These are phyloP conservation scores for Temnothorax curvispinosus DNA, from an alignment of 1,140 invertebrate genomes.

Conservation along the genomic window DNA sequence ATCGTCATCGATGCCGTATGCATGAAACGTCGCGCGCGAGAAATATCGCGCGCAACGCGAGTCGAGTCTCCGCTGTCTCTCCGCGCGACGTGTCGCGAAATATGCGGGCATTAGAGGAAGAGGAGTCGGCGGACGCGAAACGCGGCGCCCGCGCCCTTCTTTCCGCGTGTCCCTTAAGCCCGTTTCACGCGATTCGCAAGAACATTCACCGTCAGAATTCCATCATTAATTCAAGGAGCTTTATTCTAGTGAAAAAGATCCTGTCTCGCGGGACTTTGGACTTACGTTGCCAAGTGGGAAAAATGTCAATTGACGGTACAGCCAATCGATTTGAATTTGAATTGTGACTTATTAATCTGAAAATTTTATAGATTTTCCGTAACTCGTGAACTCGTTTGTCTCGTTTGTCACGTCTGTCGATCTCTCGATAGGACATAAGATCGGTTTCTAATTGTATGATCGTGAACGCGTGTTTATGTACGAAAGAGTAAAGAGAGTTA, in stretches of 20 bases:
- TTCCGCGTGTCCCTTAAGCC: slow-evolving; percentile 27
- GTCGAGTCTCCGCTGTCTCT: slow-evolving; percentile 28
- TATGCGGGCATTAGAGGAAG: slow-evolving; percentile 60
- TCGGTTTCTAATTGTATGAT: not conserved
- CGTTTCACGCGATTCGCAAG: slow-evolving; percentile 32
- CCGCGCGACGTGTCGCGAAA: slow-evolving; percentile 57
- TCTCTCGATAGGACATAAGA: not conserved
- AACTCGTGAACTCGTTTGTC: not conserved
- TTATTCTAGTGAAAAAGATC: not conserved
- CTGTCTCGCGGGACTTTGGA: not conserved
- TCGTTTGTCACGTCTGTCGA: not conserved
- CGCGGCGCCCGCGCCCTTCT: not conserved
- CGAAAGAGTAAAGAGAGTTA: not conserved
- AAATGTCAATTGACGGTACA: not conserved
- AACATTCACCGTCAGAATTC: not conserved
- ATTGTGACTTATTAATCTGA: no score
- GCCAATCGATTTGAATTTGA: not conserved
- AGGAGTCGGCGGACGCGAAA: slow-evolving; percentile 12
- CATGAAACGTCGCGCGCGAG: slow-evolving; percentile 46
- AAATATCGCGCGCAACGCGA: slow-evolving; percentile 51
- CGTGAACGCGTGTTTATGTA: not conserved
- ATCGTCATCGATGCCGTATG: slow-evolving; percentile 65
- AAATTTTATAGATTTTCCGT: not conserved
- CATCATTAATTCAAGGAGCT: not conserved
- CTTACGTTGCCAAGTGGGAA: not conserved